Conservation (phyloP, 2,888 invertebrate genomes). For the Aphidius colemani region DNA sequence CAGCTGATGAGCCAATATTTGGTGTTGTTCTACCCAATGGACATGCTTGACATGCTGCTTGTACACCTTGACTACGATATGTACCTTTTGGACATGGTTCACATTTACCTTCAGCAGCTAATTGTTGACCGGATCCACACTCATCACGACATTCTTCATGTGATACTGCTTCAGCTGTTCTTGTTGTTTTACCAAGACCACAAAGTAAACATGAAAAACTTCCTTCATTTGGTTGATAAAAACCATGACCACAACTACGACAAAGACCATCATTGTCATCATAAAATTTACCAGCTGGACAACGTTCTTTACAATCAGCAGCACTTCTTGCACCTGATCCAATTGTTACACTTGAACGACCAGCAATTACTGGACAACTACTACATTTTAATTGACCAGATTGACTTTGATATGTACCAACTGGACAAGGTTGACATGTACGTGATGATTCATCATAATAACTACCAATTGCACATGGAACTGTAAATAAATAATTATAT, state of each 20-base stretch:
- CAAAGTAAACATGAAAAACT: slow-evolving; percentile 88
- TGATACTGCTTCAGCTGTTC: slow-evolving; percentile 87
- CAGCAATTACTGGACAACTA: slow-evolving; percentile 87
- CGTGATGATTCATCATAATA: slow-evolving; percentile 78
- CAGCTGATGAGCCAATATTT: slow-evolving; percentile 77
- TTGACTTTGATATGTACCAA: slow-evolving; percentile 93
- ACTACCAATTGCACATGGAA: slow-evolving; percentile 90
- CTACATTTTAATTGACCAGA: slow-evolving; percentile 88
- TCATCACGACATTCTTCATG: slow-evolving; percentile 88
- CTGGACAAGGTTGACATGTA: slow-evolving; percentile 81
- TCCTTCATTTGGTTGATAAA: slow-evolving; percentile 89
- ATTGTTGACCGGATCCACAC: slow-evolving; percentile 82
- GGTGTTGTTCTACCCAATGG: slow-evolving; percentile 90
- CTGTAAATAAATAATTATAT: slow-evolving; percentile 56
- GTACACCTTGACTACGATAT: slow-evolving; percentile 83
- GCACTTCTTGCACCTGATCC: slow-evolving; percentile 86
- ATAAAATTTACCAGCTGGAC: slow-evolving; percentile 92
- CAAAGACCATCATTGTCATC: slow-evolving; percentile 88
- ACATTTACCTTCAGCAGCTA: slow-evolving; percentile 86
- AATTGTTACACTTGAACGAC: slow-evolving; percentile 86
- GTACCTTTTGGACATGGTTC: slow-evolving; percentile 90
- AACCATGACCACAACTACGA: slow-evolving; percentile 90
- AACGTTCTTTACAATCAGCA: slow-evolving; percentile 89
- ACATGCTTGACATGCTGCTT: slow-evolving; percentile 86
- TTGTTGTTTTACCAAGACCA: slow-evolving; percentile 88